phyloP scores from a whole-genome alignment of 2,888 invertebrate species.

The Cacoxenus indagator region DNA sequence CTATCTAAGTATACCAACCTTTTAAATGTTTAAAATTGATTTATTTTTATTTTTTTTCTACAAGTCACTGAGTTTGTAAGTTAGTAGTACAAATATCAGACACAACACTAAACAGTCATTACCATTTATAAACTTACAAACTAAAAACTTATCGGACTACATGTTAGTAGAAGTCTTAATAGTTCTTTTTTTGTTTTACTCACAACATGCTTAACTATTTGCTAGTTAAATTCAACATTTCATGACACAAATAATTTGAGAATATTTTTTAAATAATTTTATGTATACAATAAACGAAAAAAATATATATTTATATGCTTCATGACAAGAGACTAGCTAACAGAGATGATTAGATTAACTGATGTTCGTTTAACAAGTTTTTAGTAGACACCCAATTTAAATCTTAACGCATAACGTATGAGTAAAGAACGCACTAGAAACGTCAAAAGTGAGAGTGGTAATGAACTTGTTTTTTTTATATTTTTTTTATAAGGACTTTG shows the following conservation, averaged over 20 bases:
- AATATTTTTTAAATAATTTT: slow-evolving; percentile 11
- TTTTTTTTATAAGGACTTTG: slow-evolving; percentile 22
- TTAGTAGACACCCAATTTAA: slow-evolving; percentile 50
- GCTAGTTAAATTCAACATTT: slow-evolving; percentile 49
- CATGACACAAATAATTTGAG: slow-evolving; percentile 46
- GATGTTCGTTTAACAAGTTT: slow-evolving; percentile 24
- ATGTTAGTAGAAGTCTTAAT: slow-evolving; percentile 12
- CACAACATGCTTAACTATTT: slow-evolving; percentile 56
- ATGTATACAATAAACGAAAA: slow-evolving; percentile 28
- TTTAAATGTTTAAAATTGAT: background rate
- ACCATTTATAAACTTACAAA: slow-evolving; percentile 7
- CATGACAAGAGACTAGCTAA: slow-evolving; percentile 60
- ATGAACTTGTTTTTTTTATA: slow-evolving; percentile 25
- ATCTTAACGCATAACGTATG: background rate
- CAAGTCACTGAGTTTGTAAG: background rate
- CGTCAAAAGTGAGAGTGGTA: background rate
- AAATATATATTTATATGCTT: slow-evolving; percentile 30
- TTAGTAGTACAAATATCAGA: slow-evolving; percentile 17
- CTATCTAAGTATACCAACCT: slow-evolving; percentile 19
- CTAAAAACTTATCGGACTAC: slow-evolving; percentile 1
- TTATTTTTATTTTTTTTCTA: background rate
- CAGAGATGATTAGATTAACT: slow-evolving; percentile 39
- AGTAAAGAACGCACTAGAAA: background rate
- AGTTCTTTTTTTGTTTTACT: slow-evolving; percentile 34
- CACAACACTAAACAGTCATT: slow-evolving; percentile 36